phyloP scores from a whole-genome alignment of 1,140 invertebrate species.

The Calliphora vicina region DNA sequence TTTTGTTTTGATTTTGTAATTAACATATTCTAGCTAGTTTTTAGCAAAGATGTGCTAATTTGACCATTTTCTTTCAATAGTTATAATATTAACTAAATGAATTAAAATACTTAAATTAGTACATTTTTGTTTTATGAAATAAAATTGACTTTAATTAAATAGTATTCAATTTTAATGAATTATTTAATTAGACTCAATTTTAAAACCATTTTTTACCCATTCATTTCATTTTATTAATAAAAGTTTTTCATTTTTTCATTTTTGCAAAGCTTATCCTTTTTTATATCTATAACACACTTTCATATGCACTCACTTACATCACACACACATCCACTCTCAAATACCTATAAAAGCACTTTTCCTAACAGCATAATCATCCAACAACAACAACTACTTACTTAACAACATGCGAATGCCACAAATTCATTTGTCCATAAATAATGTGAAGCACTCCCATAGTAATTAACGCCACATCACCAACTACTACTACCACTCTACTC shows the following conservation, averaged over 20 bases:
- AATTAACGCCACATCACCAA: background rate
- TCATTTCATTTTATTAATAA: slow-evolving; percentile 18
- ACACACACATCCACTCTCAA: background rate
- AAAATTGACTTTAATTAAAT: background rate
- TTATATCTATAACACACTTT: background rate
- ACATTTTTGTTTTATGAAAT: background rate
- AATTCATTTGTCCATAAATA: background rate
- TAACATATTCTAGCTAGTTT: background rate
- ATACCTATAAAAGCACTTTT: slow-evolving; percentile 18
- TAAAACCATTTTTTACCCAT: background rate
- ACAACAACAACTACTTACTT: background rate
- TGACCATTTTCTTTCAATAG: background rate
- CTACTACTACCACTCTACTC: background rate
- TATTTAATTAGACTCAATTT: slow-evolving; percentile 8
- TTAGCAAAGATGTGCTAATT: background rate
- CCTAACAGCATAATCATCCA: slow-evolving; percentile 11
- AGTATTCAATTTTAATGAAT: background rate
- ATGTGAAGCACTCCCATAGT: background rate
- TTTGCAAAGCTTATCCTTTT: slow-evolving; percentile 4
- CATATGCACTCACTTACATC: background rate
- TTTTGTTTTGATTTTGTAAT: too few species aligned
- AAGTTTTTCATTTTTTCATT: background rate
- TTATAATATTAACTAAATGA: too few species aligned
- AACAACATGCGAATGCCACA: background rate
- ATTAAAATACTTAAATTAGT: slow-evolving; percentile 9